A percentile compares a stretch with the other conserved stretches of the same genome.
Conservation (phyloP, 2,113 vertebrate genomes). For the Siphamia tubifer region DNA sequence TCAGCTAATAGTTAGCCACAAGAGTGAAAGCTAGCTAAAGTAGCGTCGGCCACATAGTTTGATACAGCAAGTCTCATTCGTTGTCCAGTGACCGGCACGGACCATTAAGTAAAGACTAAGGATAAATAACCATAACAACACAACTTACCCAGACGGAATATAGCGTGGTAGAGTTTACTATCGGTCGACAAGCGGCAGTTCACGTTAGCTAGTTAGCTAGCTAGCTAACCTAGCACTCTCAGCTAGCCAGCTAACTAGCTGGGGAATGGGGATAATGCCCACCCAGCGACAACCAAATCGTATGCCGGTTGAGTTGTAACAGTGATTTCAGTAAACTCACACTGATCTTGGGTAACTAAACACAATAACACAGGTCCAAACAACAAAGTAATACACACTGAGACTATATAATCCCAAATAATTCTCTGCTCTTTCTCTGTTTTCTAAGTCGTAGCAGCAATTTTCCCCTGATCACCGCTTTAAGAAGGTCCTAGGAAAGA, state of each 20-base stretch:
- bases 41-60: not conserved
- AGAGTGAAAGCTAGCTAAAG: not conserved
- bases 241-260: conserved; percentile 69
- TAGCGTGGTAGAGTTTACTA: not conserved
- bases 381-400: conserved; percentile 30
- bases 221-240: conserved; percentile 51
- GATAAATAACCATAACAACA: not conserved
- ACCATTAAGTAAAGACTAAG: not conserved
- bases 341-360: conserved; percentile 31
- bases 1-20: conserved; percentile 9
- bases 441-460: conserved; percentile 78
- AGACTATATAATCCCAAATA: conserved; percentile 57
- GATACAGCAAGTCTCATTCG: not conserved
- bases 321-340: conserved; percentile 25
- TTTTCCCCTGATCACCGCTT: conserved; percentile 80
- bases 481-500: conserved; percentile 79
- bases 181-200: conserved; percentile 5
- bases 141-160: conserved; percentile 48
- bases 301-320: conserved; percentile 31
- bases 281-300: conserved; percentile 53
- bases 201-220: conserved; percentile 62
- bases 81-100: not conserved
- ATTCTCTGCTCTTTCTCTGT: conserved; percentile 69
- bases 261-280: conserved; percentile 66
- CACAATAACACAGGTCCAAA: conserved; percentile 42